Conservation (phyloP, 2,113 vertebrate genomes). For the Caracal caracal region DNA sequence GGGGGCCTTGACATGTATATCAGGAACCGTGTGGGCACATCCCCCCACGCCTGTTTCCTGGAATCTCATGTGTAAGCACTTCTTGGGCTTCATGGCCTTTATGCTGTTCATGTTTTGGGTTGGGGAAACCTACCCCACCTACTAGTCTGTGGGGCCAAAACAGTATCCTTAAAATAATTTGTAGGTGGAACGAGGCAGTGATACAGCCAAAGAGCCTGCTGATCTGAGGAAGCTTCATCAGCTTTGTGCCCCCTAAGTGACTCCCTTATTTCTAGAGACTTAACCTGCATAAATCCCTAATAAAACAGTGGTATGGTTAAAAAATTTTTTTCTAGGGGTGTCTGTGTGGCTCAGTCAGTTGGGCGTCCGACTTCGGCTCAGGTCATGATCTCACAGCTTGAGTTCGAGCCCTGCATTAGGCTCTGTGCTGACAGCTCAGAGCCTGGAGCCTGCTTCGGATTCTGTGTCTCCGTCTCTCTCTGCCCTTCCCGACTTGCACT, state of each 20-base stretch:
- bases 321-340: not conserved
- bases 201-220: constrained; percentile 88
- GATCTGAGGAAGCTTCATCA: constrained; percentile 85
- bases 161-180: constrained; percentile 95
- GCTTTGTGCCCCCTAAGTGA: not conserved
- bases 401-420: too few species aligned
- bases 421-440: too few species aligned
- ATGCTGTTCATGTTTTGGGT: constrained; percentile 92
- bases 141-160: constrained; percentile 94
- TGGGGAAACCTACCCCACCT: constrained; percentile 87
- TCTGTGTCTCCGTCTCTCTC: too few species aligned
- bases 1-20: constrained; percentile 95
- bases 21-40: constrained; percentile 93
- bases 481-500: too few species aligned
- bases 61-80: constrained; percentile 88
- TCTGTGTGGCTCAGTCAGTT: too few species aligned
- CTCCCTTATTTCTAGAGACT: not conserved
- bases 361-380: too few species aligned
- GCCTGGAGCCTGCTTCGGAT: too few species aligned
- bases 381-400: too few species aligned
- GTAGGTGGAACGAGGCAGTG: constrained; percentile 92
- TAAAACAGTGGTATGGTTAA: constrained; percentile 65
- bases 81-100: constrained; percentile 89
- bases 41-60: constrained; percentile 88
- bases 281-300: constrained; percentile 74